Percentiles rank a stretch among this genome's conserved stretches.
Conservation (phyloP, 2,113 vertebrate species). For the Fregetta grallaria region DNA sequence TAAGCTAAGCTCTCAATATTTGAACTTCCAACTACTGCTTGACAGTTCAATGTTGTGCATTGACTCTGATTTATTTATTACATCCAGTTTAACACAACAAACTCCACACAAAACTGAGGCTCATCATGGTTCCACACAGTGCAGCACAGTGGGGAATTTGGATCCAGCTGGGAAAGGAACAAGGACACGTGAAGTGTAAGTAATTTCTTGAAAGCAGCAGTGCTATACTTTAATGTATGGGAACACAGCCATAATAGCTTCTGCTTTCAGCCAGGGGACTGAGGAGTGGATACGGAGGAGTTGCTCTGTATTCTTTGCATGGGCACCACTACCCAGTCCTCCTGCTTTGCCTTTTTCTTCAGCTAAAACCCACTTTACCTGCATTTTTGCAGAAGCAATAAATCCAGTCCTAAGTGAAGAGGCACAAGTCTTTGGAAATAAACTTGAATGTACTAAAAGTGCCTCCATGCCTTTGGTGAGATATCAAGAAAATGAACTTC, state of each 20-base stretch:
- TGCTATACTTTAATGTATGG: background rate
- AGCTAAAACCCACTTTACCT: background rate
- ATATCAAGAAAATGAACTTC: background rate
- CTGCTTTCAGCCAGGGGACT: background rate
- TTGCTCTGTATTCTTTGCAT: background rate
- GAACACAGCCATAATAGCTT: background rate
- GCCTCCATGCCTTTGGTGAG: background rate
- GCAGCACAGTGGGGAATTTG: background rate
- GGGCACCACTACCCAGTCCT: background rate
- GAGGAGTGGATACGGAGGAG: background rate
- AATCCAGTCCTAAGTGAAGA: background rate
- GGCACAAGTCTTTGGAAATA: background rate
- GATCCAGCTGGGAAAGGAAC: background rate
- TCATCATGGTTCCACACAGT: background rate
- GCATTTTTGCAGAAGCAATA: background rate
- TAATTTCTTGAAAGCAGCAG: background rate
- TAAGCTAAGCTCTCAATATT: slow-evolving; percentile 29
- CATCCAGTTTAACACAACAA: background rate
- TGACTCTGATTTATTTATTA: background rate
- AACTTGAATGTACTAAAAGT: background rate
- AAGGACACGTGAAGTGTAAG: background rate
- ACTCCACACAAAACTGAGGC: background rate
- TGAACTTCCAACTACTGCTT: background rate
- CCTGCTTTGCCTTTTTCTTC: background rate
- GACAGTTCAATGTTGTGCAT: background rate